Conservation (phyloP, 2,113 vertebrate species). For the Sphaerodactylus townsendi region DNA sequence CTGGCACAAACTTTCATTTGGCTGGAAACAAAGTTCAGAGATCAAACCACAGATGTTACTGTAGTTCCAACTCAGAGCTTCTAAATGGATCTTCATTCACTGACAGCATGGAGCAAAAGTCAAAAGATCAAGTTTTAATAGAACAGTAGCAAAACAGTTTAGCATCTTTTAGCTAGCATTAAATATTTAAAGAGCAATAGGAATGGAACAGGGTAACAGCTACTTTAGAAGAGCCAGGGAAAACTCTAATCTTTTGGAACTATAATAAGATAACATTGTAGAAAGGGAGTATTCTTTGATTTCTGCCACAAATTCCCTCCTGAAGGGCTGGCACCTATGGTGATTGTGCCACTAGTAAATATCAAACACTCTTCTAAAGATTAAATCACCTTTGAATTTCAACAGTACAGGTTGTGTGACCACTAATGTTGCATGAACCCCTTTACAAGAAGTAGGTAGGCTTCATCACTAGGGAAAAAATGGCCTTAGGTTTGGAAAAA, state of each 20-base stretch:
- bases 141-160: neutral
- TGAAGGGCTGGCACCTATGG: neutral
- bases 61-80: neutral
- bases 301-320: neutral
- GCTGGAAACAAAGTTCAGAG: neutral
- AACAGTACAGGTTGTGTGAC: neutral
- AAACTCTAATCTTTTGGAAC: neutral
- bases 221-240: neutral
- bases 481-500: neutral
- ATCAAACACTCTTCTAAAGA: neutral
- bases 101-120: neutral
- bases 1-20: neutral
- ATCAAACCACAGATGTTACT: neutral
- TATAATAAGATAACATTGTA: neutral
- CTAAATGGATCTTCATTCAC: neutral
- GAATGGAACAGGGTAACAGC: neutral
- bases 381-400: neutral
- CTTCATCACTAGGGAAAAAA: neutral
- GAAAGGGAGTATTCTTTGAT: neutral
- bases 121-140: neutral
- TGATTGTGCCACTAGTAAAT: neutral
- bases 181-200: neutral
- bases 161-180: neutral
- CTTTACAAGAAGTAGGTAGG: neutral
- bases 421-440: neutral